These are phyloP conservation scores for Chrysina gloriosa DNA, from an alignment of 2,888 invertebrate genomes.

Conservation along the genomic window DNA sequence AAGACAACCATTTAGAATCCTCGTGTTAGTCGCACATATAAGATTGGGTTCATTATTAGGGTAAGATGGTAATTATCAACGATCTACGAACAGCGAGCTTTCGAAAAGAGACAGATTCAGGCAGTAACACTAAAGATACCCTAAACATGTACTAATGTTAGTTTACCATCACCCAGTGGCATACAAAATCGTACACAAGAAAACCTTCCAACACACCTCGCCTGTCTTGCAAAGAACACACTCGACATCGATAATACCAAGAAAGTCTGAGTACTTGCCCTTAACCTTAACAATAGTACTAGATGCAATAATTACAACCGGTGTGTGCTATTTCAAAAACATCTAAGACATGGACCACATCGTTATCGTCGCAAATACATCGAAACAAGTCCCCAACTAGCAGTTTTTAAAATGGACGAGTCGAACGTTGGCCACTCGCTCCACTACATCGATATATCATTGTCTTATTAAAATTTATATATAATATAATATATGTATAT, in stretches of 20 bases:
- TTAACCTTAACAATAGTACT: too few relatives aligned
- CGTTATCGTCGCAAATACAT: conserved; percentile 15
- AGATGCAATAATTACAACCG: conserved; percentile 3
- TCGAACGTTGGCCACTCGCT: conserved; percentile 20
- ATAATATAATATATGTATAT: conserved; percentile 23
- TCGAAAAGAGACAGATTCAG: not conserved
- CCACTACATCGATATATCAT: not conserved
- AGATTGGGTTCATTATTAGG: too few relatives aligned
- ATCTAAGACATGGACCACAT: conserved; percentile 26
- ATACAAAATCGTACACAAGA: not conserved
- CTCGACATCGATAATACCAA: conserved; percentile 18
- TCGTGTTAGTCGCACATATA: too few relatives aligned
- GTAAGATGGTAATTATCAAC: too few relatives aligned
- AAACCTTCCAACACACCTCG: conserved; percentile 20
- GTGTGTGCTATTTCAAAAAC: conserved; percentile 27
- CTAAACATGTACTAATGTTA: conserved; percentile 7
- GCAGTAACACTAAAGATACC: conserved; percentile 1
- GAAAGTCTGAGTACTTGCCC: too few relatives aligned
- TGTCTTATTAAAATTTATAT: conserved; percentile 25
- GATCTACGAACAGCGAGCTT: not conserved
- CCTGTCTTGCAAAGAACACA: conserved; percentile 11
- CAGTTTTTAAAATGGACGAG: conserved; percentile 2
- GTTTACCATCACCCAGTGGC: conserved; percentile 13
- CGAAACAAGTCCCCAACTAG: conserved; percentile 28
- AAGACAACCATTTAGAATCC: too few relatives aligned